These are phyloP conservation scores for Drosophila trichaetosa DNA, from an alignment of 2,888 invertebrate genomes.

Conservation along the genomic window DNA sequence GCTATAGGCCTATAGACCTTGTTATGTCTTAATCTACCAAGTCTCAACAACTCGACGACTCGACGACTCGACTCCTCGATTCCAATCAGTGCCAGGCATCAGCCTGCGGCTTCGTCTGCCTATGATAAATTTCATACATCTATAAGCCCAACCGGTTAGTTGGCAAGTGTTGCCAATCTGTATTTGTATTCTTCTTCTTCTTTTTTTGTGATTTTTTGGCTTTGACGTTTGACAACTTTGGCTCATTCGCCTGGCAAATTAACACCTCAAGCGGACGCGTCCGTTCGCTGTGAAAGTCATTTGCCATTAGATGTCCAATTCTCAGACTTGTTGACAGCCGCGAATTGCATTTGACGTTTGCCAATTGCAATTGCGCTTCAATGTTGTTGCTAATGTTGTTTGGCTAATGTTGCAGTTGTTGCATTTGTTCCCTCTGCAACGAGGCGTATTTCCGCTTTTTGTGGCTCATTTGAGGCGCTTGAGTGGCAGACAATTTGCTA, in stretches of 20 bases:
- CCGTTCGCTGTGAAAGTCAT: slow-evolving; percentile 53
- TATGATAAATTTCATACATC: slow-evolving; percentile 7
- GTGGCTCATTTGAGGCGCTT: slow-evolving; percentile 64
- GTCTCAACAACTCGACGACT: neutral
- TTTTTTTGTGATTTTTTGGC: slow-evolving; percentile 30
- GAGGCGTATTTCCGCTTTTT: slow-evolving; percentile 64
- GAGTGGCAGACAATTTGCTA: slow-evolving; percentile 35
- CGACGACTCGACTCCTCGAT: slow-evolving; percentile 1
- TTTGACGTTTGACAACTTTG: slow-evolving; percentile 58
- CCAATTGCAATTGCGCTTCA: slow-evolving; percentile 45
- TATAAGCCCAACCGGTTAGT: slow-evolving; percentile 25
- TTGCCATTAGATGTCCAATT: slow-evolving; percentile 70
- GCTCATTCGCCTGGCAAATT: slow-evolving; percentile 62
- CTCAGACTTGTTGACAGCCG: slow-evolving; percentile 60
- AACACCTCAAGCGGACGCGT: slow-evolving; percentile 64
- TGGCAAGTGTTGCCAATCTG: slow-evolving; percentile 33
- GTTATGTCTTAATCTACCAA: slow-evolving; percentile 70
- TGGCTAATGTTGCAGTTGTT: slow-evolving; percentile 34
- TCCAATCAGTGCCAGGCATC: slow-evolving; percentile 22
- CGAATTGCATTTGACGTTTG: slow-evolving; percentile 51
- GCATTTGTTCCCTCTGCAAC: slow-evolving; percentile 26
- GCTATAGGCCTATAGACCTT: slow-evolving; percentile 28
- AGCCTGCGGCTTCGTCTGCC: slow-evolving; percentile 1
- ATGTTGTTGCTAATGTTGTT: slow-evolving; percentile 51
- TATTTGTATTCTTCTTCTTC: slow-evolving; percentile 16